A percentile compares a stretch with the other conserved stretches of the same genome.
Conservation (phyloP, 2,113 vertebrate species). For the Oryzias woworae region DNA sequence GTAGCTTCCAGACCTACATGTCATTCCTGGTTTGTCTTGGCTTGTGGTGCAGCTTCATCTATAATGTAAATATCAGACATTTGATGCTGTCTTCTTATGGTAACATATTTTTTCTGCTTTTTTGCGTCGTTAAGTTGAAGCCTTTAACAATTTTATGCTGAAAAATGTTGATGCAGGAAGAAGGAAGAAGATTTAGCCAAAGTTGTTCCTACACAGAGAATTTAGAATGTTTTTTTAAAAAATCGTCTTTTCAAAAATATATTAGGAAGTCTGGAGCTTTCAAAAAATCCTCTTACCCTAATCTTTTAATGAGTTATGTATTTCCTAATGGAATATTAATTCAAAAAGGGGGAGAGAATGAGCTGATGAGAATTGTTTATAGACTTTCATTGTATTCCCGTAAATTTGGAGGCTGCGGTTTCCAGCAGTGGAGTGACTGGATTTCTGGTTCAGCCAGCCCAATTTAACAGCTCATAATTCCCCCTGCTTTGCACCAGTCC, state of each 20-base stretch:
- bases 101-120: conserved; percentile 6
- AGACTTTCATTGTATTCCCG: conserved; percentile 19
- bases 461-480: conserved; percentile 33
- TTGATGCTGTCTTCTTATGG: conserved; percentile 14
- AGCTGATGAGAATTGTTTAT: conserved; percentile 32
- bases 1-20: conserved; percentile 29
- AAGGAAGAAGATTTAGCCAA: conserved; percentile 47
- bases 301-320: conserved; percentile 39
- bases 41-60: conserved; percentile 14
- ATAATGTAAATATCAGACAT: conserved; percentile 22
- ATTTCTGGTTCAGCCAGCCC: conserved; percentile 29
- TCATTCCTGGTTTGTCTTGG: conserved; percentile 21
- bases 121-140: neutral
- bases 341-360: conserved; percentile 35
- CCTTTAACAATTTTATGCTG: conserved; percentile 56
- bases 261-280: conserved; percentile 36
- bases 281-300: conserved; percentile 44
- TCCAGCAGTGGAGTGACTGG: conserved; percentile 19
- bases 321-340: conserved; percentile 49
- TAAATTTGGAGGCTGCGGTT: conserved; percentile 28
- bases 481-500: conserved; percentile 32
- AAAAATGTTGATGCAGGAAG: conserved; percentile 46
- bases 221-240: conserved; percentile 47
- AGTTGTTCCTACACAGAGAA: conserved; percentile 26
- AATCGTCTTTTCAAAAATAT: conserved; percentile 49